Percentiles rank a stretch among this genome's conserved stretches.
phyloP scores from a whole-genome alignment of 2,797 vertebrate genomes.

The Halcyon leucocephala region DNA sequence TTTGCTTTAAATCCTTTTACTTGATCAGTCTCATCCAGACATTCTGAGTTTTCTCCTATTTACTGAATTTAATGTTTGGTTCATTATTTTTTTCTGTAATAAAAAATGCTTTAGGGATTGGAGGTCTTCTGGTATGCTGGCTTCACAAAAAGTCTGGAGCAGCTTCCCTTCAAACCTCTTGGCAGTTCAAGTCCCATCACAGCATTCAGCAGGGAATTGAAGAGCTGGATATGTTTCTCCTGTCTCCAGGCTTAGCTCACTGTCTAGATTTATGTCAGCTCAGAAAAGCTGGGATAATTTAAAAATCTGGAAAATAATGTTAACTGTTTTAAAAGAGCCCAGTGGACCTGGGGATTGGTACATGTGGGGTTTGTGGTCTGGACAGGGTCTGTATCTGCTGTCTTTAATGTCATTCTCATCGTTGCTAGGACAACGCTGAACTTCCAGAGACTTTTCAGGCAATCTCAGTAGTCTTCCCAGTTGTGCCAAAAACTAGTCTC shows the following conservation, averaged over 20 bases:
- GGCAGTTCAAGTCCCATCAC: conserved; percentile 44
- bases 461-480: conserved; percentile 32
- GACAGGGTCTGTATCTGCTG: conserved; percentile 10
- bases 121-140: conserved; percentile 57
- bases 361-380: conserved; percentile 64
- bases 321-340: conserved; percentile 50
- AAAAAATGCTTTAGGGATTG: conserved; percentile 36
- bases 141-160: conserved; percentile 46
- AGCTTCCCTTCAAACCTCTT: conserved; percentile 34
- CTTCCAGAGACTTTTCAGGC: conserved; percentile 48
- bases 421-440: not conserved
- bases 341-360: not conserved
- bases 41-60: not conserved
- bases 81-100: conserved; percentile 40
- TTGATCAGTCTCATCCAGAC: not conserved
- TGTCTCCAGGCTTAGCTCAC: conserved; percentile 58
- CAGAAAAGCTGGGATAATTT: conserved; percentile 52
- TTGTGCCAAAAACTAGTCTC: conserved; percentile 42
- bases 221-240: conserved; percentile 43
- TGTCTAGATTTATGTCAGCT: conserved; percentile 64
- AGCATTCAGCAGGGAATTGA: conserved; percentile 11
- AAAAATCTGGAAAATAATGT: conserved; percentile 61
- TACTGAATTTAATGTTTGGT: conserved; percentile 20
- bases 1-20: not conserved
- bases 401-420: conserved; percentile 55